phyloP scores from a whole-genome alignment of 2,113 vertebrate genomes.

The Callopanchax toddi region DNA sequence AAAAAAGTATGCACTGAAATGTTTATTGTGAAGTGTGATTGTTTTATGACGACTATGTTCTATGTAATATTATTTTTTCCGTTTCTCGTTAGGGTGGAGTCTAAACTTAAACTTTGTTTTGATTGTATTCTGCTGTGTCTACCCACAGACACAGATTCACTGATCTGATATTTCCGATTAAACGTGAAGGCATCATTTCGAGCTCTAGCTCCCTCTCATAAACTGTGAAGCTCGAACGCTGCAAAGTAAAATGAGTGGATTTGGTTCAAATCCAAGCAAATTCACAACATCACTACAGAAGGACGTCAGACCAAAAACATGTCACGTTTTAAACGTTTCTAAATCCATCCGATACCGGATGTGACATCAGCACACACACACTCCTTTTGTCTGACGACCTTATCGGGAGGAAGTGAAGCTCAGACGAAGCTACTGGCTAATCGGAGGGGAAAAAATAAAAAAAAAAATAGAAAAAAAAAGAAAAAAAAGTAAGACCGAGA shows the following conservation, averaged over 20 bases:
- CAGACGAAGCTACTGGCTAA: conserved; percentile 69
- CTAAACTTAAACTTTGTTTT: too few relatives aligned
- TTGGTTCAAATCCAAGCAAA: not conserved
- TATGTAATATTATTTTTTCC: too few relatives aligned
- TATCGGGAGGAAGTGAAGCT: conserved; percentile 81
- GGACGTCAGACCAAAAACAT: not conserved
- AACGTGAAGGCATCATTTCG: conserved; percentile 18
- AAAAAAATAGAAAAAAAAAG: conserved; percentile 69
- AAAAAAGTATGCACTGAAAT: too few relatives aligned
- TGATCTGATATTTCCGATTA: conserved; percentile 12
- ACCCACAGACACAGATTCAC: too few relatives aligned
- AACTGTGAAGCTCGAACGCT: not conserved
- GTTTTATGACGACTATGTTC: too few relatives aligned
- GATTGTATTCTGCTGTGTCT: too few relatives aligned
- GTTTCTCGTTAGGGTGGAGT: too few relatives aligned
- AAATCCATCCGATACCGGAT: conserved; percentile 64
- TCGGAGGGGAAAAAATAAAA: conserved; percentile 65
- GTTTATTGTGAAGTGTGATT: too few relatives aligned
- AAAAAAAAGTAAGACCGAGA: conserved; percentile 62
- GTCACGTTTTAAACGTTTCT: not conserved
- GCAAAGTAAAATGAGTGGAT: not conserved
- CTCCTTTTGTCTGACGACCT: conserved; percentile 76
- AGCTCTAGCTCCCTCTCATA: not conserved
- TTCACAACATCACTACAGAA: fast-evolving
- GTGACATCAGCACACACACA: conserved; percentile 55